Conservation (phyloP, 2,797 vertebrate genomes). For the Heliangelus exortis region DNA sequence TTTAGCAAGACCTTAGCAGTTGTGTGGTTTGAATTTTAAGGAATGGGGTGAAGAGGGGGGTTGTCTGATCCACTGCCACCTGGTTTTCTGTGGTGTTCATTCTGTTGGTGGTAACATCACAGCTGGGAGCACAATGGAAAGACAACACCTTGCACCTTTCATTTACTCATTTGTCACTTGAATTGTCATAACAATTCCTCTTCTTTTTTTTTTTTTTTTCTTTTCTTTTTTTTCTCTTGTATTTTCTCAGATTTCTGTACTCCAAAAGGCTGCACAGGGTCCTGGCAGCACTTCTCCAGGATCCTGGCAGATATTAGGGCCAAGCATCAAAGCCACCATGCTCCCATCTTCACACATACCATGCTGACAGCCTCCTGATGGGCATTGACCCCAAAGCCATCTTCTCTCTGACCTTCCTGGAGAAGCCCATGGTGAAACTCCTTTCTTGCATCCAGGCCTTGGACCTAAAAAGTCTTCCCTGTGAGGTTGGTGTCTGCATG, state of each 20-base stretch:
- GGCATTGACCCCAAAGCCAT: rapidly evolving
- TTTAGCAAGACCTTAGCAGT: not conserved
- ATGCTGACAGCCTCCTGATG: rapidly evolving
- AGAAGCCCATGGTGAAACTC: not conserved
- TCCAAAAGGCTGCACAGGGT: not conserved
- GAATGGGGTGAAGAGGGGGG: rapidly evolving
- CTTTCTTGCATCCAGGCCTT: not conserved
- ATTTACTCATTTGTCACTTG: not conserved
- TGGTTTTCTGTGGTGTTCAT: not conserved
- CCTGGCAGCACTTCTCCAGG: not conserved
- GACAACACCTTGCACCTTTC: not conserved
- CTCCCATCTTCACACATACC: not conserved
- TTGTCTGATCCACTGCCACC: not conserved
- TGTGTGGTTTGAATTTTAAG: not conserved
- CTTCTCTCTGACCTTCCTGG: not conserved
- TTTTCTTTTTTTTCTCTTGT: not conserved
- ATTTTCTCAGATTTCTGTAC: not conserved
- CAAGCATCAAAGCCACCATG: not conserved
- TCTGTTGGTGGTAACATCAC: not conserved
- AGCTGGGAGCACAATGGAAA: not conserved
- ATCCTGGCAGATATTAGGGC: not conserved
- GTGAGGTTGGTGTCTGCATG: no score
- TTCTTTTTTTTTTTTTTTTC: not conserved
- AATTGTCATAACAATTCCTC: not conserved
- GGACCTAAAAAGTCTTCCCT: no score